phyloP scores from a whole-genome alignment of 2,113 vertebrate species.

The Amazona vittata region DNA sequence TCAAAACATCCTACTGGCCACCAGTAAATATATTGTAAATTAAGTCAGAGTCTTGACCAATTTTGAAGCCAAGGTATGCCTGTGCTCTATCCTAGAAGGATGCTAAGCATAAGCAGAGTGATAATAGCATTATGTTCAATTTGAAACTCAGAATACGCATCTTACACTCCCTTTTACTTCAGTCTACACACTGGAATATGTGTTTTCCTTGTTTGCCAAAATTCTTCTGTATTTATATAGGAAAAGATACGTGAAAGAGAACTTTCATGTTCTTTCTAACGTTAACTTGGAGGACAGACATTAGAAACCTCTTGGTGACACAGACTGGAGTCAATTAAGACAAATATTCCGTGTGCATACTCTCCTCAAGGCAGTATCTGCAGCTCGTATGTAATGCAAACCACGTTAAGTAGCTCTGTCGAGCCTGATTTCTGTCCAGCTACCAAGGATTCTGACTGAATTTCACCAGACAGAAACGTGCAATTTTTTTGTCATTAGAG shows the following conservation, averaged over 20 bases:
- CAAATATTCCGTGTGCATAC: conserved; percentile 54
- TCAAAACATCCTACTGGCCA: background rate
- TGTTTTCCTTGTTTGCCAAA: background rate
- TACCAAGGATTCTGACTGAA: conserved; percentile 62
- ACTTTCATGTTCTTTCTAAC: conserved; percentile 17
- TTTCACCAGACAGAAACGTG: conserved; percentile 74
- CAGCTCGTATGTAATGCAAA: conserved; percentile 67
- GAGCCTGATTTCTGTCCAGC: conserved; percentile 63
- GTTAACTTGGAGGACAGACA: conserved; percentile 43
- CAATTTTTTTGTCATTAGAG: conserved; percentile 71
- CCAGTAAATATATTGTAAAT: background rate
- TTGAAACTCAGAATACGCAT: background rate
- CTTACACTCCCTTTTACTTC: background rate
- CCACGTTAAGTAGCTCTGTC: conserved; percentile 61
- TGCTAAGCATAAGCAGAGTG: background rate
- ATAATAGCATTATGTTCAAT: background rate
- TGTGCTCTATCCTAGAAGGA: background rate
- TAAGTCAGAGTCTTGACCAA: background rate
- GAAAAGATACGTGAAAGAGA: background rate
- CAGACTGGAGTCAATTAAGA: conserved; percentile 62
- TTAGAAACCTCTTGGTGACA: conserved; percentile 58
- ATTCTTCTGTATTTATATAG: background rate
- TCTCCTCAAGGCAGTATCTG: conserved; percentile 65
- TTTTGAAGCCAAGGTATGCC: background rate
- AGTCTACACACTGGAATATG: background rate